These are phyloP conservation scores for Kryptolebias marmoratus DNA, from an alignment of 2,113 vertebrate genomes.

Conservation along the genomic window DNA sequence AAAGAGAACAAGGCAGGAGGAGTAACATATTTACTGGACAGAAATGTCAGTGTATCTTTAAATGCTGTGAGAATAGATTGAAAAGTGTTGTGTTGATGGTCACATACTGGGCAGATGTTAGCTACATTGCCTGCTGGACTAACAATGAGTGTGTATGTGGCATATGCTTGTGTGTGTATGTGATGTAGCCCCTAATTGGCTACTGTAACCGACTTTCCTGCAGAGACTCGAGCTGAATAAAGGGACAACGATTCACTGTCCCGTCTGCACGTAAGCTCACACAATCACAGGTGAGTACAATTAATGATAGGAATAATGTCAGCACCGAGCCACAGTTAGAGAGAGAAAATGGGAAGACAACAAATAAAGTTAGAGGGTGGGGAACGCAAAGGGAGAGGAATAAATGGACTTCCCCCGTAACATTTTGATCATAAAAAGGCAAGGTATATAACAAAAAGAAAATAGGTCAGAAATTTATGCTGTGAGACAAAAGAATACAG, in stretches of 20 bases:
- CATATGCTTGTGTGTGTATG: conserved; percentile 10
- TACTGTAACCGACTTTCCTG: conserved; percentile 56
- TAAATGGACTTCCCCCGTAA: conserved; percentile 9
- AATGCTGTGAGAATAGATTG: conserved; percentile 15
- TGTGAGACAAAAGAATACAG: conserved; percentile 4
- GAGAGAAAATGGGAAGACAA: conserved; percentile 23
- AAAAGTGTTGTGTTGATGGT: conserved; percentile 44
- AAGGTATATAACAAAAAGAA: background rate
- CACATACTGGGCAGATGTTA: conserved; percentile 21
- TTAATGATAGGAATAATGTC: conserved; percentile 62
- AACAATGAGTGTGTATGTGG: conserved; percentile 10
- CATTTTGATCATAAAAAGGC: background rate
- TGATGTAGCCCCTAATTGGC: conserved; percentile 59
- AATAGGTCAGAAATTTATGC: background rate
- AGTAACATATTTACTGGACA: background rate
- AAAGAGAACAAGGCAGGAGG: background rate
- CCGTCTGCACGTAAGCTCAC: background rate
- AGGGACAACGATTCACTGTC: conserved; percentile 23
- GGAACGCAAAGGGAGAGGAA: background rate
- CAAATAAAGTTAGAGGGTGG: background rate
- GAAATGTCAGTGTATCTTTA: background rate
- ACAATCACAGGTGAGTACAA: conserved; percentile 26
- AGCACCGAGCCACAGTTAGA: conserved; percentile 20
- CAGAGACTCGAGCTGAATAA: conserved; percentile 48
- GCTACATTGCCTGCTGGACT: background rate